These are phyloP conservation scores for Sturnus vulgaris DNA, from an alignment of 2,113 vertebrate genomes.

Conservation along the genomic window DNA sequence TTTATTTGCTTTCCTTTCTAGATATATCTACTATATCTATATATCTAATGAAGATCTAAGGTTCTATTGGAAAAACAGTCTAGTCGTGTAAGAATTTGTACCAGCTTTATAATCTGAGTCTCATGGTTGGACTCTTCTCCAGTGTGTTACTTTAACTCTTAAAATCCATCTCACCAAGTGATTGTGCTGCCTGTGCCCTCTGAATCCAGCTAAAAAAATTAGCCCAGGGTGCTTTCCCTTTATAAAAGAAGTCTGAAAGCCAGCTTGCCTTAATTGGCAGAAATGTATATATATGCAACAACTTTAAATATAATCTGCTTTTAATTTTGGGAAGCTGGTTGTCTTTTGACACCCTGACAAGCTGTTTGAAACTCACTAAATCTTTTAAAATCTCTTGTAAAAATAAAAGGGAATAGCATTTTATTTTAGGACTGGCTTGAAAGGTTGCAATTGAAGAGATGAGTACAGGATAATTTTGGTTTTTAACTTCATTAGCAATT, in stretches of 20 bases:
- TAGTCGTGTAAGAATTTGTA: neutral
- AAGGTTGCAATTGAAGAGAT: neutral
- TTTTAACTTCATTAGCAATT: neutral
- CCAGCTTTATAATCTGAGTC: neutral
- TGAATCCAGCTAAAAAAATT: neutral
- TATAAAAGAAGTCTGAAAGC: neutral
- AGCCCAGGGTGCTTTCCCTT: neutral
- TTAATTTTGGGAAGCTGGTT: constrained; percentile 43
- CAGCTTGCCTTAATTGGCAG: neutral
- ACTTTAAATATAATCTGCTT: constrained; percentile 22
- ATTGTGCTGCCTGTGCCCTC: neutral
- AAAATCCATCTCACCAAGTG: neutral
- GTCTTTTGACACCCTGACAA: constrained; percentile 50
- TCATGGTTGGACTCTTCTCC: neutral
- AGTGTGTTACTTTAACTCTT: neutral
- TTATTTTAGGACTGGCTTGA: constrained; percentile 28
- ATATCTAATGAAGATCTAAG: neutral
- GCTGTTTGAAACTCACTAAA: constrained; percentile 4
- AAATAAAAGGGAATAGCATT: constrained; percentile 7
- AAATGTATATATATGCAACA: neutral
- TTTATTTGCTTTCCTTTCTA: constrained; percentile 11
- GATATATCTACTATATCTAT: too few species aligned
- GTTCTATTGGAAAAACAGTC: constrained; percentile 6
- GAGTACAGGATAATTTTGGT: neutral
- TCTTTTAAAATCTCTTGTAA: constrained; percentile 1